These are phyloP conservation scores for Xiphophorus maculatus DNA, from an alignment of 2,113 vertebrate species.

Conservation along the genomic window DNA sequence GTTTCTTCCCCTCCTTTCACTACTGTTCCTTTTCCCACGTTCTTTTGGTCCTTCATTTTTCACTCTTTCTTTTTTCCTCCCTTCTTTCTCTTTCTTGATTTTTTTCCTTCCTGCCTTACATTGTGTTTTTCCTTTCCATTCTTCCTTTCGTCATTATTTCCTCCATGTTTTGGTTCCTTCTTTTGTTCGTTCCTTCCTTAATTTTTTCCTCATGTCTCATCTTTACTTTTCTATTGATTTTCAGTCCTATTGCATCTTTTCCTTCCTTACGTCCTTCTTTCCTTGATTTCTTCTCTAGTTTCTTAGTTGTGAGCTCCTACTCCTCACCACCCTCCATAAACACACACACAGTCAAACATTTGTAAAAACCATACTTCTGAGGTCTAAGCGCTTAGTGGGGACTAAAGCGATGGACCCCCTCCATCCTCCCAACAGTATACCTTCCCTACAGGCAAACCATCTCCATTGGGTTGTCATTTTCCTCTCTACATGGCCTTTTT, in stretches of 20 bases:
- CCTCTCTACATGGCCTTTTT: constrained; percentile 3
- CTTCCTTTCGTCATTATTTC: neutral
- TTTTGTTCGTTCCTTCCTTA: neutral
- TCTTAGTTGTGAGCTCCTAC: neutral
- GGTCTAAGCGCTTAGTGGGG: neutral
- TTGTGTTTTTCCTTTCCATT: neutral
- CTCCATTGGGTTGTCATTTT: constrained; percentile 22
- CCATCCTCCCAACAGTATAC: neutral
- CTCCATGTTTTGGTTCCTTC: neutral
- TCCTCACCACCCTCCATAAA: no score
- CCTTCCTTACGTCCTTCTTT: no score
- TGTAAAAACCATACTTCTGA: neutral
- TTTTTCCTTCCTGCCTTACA: neutral
- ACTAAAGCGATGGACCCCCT: neutral
- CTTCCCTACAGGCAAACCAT: neutral
- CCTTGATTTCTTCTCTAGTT: neutral
- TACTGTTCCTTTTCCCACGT: neutral
- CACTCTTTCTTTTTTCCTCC: no score
- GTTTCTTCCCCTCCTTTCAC: neutral
- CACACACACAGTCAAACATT: neutral
- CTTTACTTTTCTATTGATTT: no score
- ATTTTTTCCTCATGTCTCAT: no score
- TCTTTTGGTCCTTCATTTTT: no score
- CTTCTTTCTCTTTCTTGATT: neutral
- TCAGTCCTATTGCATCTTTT: neutral